Base-by-base conservation (phyloP, 2,888 invertebrate species). In the Neoascia interrupta region DNA sequence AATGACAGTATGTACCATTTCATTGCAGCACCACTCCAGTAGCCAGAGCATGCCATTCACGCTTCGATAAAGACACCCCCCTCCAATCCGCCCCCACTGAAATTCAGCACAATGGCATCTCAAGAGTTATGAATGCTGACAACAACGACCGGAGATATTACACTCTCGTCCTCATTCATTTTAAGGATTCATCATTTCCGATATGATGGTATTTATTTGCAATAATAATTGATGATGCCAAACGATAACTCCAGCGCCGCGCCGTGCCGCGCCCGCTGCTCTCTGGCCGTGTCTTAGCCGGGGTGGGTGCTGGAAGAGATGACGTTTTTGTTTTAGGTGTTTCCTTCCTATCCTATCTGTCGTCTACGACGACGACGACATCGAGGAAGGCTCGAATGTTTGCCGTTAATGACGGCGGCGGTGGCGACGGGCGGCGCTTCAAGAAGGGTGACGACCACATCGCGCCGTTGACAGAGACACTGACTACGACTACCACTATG, bases 171-270 rank as follows among this genome's bases (percentile, higher is more conserved):
- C 79, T 73, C 43, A 79, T 79, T 73, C 79, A 72, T 79, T 72
- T 72, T 72, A 79, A 66, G 79, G 72, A 79, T 79, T 79, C 79
- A 79, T 79, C 79, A 79, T 72, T 72, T 79, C 79, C 79, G 79
- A 79, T 72, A 79, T 66, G 79, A 79, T 72, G 72, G 79, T 72
- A 79, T 79, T 79, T 79, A 79, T 79, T 79, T 79, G 72, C 79
- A 79, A 79, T 79, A 79, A 66, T 72, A 79, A 79, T 79, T 79
- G 79, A 79, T 79, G 79, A 79, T 66, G 56, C 66, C 72, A 60
- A 66, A 79, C 79, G 79, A 79, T 72, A 72, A 60, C 66, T 72
- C 63, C 34, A 10, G 41, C 37, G 15, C 56, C 43, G 18, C 13
- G 28, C 18, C 41, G 16, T 13, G n/a, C n/a, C 36, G 8, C 18